Evolutionary conservation across 2,113 vertebrate genomes (phyloP).

Genomic region (Pseudorasbora parva): DNA sequence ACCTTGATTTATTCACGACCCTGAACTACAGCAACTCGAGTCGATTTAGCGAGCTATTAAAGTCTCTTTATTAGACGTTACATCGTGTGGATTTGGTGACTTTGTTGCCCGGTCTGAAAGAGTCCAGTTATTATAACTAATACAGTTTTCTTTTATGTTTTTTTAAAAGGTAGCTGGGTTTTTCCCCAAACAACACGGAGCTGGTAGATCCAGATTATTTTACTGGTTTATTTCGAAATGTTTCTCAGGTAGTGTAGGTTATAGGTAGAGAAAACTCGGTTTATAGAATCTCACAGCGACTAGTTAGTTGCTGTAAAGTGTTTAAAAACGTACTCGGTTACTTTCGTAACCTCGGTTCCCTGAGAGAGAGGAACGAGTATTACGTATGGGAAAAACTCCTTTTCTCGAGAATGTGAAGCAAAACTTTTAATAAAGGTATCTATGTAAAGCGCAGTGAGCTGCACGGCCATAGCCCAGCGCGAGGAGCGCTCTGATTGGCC

Average conservation of each 20-base stretch:
- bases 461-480: too few species aligned
- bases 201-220: neutral
- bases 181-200: neutral
- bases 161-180: neutral
- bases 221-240: neutral
- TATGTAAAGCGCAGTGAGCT: too few species aligned
- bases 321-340: too few species aligned
- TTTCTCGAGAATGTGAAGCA: too few species aligned
- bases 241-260: neutral
- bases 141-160: neutral
- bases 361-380: too few species aligned
- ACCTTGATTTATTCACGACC: neutral
- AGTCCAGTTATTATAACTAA: neutral
- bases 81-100: neutral
- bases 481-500: too few species aligned
- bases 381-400: too few species aligned
- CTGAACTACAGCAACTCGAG: neutral
- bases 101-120: neutral
- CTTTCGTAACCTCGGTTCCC: too few species aligned
- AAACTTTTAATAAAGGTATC: too few species aligned
- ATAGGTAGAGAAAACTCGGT: neutral
- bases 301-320: slow-evolving; percentile 65
- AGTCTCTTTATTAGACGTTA: neutral
- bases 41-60: neutral
- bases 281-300: slow-evolving; percentile 61